Base-by-base conservation (phyloP, 92 coral and sea anemone species). In the Siderastrea siderea region DNA sequence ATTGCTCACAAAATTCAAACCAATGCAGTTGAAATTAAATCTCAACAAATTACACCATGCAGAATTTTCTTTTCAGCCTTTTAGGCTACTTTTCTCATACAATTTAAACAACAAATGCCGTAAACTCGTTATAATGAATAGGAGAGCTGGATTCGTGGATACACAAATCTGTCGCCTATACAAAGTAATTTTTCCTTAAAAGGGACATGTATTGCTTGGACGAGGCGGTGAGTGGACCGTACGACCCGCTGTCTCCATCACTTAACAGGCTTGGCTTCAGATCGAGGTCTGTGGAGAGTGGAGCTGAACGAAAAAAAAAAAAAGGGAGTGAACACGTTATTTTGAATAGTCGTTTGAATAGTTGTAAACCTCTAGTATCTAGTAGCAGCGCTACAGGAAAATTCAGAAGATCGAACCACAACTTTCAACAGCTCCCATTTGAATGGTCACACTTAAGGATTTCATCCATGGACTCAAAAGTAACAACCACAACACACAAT, bases 121-220 rank as follows among this genome's bases (percentile, higher is more conserved):
- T 1, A 68, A 68, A 68, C 72, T 26, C 47, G 72, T 50, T 6
- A 0, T 9, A 47, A 13, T 2, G 6, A 44, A 16, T 5, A 64
- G 15, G 17, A 58, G 46, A 53, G 15, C 48, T 26, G 64, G n/a
- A 55, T 70, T 50, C 60, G 17, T 1, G 47, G 47, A 5, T 50
- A 59, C 66, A 58, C 60, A 15, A 17, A 58, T 48, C n/a, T n/a
- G 68, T 81, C 69, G 80, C 84, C 72, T 93, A 97, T 81, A 97
- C 99, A 50, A 95, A 97, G 84, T 97, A 97, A 87, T 97, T 97
- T 82, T 93, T 92, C 71, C 96, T 86, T 57, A 97, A 90, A 6
- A 96, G 93, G 26, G 98, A 94, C 98, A 97, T 94, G 87, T 97
- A 97, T 78, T 95, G 95, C 47, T 92, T 91, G 26, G 94, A 88